Conservation (phyloP, 1,140 invertebrate genomes). For the Paramacrobiotus metropolitanus region DNA sequence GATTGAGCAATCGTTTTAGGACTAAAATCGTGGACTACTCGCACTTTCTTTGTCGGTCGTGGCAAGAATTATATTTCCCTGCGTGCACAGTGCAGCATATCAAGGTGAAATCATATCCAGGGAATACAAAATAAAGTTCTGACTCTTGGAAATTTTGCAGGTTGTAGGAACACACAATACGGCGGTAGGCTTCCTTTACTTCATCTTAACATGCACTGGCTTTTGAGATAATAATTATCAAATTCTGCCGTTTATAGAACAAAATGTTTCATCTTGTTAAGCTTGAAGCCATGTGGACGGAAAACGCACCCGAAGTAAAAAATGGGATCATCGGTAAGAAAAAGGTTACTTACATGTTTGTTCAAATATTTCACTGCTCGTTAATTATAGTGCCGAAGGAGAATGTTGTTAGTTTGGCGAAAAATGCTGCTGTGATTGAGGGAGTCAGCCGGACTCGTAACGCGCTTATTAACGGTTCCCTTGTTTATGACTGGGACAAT, state of each 20-base stretch:
- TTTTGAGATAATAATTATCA: slow-evolving; percentile 11
- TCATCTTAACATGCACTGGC: neutral
- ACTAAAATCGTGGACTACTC: slow-evolving; percentile 71
- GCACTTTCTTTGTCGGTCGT: slow-evolving; percentile 70
- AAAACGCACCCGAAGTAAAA: neutral
- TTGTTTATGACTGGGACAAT: slow-evolving; percentile 79
- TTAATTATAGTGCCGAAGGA: slow-evolving; percentile 48
- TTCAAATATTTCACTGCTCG: neutral
- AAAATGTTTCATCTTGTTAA: slow-evolving; percentile 3
- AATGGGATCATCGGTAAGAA: neutral
- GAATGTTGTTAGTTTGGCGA: slow-evolving; percentile 71
- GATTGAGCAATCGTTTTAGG: no score
- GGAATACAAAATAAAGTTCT: no score
- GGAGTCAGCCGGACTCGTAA: slow-evolving; percentile 73
- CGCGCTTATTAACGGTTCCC: slow-evolving; percentile 55
- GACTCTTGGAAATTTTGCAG: no score
- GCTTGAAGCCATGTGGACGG: neutral
- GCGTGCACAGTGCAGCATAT: slow-evolving; percentile 20
- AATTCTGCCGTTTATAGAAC: slow-evolving; percentile 6
- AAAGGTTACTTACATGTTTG: no score
- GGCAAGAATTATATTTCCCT: slow-evolving; percentile 83
- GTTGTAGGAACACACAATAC: neutral
- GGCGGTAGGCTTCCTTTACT: neutral
- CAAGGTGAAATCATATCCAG: no score
- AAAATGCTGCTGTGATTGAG: slow-evolving; percentile 75